Conservation (phyloP, 2,113 vertebrate genomes). For the Neoarius graeffei region DNA sequence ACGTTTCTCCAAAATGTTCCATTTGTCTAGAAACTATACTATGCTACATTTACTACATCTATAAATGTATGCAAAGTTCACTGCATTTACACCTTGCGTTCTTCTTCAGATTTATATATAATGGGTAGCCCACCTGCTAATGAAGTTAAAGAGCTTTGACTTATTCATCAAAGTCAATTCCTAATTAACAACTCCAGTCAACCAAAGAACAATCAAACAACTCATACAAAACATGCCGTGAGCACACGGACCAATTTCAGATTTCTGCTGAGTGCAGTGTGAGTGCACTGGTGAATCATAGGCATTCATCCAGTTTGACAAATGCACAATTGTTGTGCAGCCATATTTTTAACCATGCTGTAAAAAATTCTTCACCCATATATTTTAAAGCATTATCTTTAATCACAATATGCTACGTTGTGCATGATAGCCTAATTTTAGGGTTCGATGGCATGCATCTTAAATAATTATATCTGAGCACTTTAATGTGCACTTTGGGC, state of each 20-base stretch:
- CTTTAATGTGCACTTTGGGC: not conserved
- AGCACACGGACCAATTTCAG: conserved; percentile 20
- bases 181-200: conserved; percentile 13
- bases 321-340: conserved; percentile 15
- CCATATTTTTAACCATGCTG: not conserved
- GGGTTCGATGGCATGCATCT: not conserved
- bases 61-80: not conserved
- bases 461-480: not conserved
- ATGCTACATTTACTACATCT: not conserved
- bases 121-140: not conserved
- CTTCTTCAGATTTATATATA: not conserved
- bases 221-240: conserved; percentile 13
- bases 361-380: not conserved
- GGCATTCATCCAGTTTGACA: conserved; percentile 12
- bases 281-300: conserved; percentile 10
- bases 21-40: not conserved
- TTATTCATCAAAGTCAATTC: conserved; percentile 18
- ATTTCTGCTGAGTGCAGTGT: conserved; percentile 12
- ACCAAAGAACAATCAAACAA: conserved; percentile 11
- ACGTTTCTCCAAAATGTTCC: not conserved
- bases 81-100: not conserved
- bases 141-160: conserved; percentile 2
- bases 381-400: not conserved
- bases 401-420: not conserved
- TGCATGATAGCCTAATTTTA: not conserved